Evolutionary conservation across 2,797 vertebrate genomes (phyloP).

Genomic region (Pristis pectinata): DNA sequence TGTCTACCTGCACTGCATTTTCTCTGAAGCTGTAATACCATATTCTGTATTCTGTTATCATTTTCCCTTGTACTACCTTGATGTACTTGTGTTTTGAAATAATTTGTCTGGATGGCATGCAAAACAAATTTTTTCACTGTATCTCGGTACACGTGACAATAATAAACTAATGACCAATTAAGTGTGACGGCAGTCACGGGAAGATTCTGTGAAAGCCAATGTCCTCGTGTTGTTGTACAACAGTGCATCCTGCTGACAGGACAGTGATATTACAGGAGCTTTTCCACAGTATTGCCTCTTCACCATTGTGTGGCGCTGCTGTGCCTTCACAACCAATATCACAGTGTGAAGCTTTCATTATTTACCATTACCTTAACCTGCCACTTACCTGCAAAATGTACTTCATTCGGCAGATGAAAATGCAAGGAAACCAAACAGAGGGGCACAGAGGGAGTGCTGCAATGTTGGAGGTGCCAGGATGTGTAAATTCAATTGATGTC

Average conservation of each 20-base stretch:
- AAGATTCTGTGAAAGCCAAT: not conserved
- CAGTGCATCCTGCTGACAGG: not conserved
- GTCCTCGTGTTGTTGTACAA: not conserved
- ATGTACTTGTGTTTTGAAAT: no score
- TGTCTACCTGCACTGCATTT: no score
- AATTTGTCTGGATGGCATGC: no score
- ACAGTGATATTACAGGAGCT: not conserved
- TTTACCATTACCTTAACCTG: not conserved
- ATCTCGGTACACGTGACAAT: no score
- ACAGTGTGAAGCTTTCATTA: no score
- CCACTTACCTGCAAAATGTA: not conserved
- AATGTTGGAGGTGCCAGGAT: not conserved
- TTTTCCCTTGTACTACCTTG: no score
- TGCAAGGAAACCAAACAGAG: not conserved
- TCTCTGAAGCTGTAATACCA: no score
- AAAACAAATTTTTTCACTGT: no score
- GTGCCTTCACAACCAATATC: not conserved
- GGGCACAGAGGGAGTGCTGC: not conserved
- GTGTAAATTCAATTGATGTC: no score
- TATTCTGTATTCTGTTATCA: no score
- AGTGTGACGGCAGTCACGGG: not conserved
- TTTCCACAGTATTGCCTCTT: not conserved
- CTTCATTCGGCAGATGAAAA: not conserved
- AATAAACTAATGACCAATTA: no score
- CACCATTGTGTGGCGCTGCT: not conserved